Evolutionary conservation across 2,797 vertebrate genomes (phyloP), one percentile per base, ranked within the genome.

Genomic region (Erethizon dorsatum): DNA sequence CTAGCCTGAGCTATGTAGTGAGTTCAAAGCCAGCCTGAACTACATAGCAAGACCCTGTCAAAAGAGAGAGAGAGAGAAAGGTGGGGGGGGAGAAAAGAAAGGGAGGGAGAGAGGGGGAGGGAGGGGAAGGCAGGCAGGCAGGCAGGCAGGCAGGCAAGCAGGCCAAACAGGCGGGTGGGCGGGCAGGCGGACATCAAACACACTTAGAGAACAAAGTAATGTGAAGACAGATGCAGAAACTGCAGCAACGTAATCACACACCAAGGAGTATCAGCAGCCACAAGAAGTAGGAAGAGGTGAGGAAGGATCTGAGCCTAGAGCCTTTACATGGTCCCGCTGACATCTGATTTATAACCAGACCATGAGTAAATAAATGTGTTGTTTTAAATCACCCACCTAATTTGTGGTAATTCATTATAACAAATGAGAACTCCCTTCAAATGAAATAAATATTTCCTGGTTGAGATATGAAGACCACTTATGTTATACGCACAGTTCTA

Each of bases 381-480:
- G 47, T 77, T 92, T 18, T 71, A 78, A 90, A 45, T 20, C 11
- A 86, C 33, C 33, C 28, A 83, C 28, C 24, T 61, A 69, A 41
- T 83, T 69, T 37, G 5, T 61, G n/a, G 50, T 57, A 45, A 47
- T 88, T 37, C 75, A 28, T 86, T 73, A 78, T 1, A 83, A 63
- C 15, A 80, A 80, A 15, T 24, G 31, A 69, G 31, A 93, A 78
- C 63, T 75, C 63, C 28, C 78, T 88, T 52, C 56, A 12, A 86
- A 50, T 88, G 90, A 95, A 91, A 73, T 45, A 77, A 96, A 69
- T 26, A 33, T 61, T 18, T n/a, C 65, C n/a, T 83, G 41, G 59
- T 8, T 52, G 28, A 52, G 18, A 88, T 18, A 59, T 20, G 20
- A 82, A 75, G 52, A 56, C 7, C 45, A 88, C 56, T 78, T 77